phyloP scores from a whole-genome alignment of 2,888 invertebrate species.

The Metacarcinus magister region DNA sequence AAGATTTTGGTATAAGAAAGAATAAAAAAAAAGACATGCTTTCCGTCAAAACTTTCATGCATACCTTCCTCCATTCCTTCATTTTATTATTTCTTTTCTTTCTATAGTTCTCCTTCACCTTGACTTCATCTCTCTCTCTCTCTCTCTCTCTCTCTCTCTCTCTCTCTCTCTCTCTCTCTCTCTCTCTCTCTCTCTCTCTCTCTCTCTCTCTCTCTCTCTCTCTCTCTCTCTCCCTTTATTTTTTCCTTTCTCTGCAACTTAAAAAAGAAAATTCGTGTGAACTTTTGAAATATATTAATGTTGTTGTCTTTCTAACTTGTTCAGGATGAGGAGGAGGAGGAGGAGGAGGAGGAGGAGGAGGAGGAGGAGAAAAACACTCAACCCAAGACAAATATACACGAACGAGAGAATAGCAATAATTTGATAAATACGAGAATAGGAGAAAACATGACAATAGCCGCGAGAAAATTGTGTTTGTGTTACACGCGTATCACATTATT shows the following conservation, averaged over 20 bases:
- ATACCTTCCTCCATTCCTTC: background rate
- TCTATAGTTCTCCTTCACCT: background rate
- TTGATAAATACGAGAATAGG: too few species aligned
- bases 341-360: slow-evolving; percentile 46
- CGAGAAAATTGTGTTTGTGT: too few species aligned
- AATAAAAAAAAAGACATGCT: background rate
- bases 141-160: background rate
- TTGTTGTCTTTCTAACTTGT: background rate
- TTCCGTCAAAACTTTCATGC: background rate
- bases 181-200: background rate
- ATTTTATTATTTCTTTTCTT: background rate
- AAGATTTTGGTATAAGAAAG: background rate
- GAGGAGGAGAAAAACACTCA: background rate
- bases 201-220: too few species aligned
- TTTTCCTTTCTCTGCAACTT: background rate
- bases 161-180: background rate
- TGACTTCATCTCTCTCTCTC: background rate
- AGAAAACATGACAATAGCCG: too few species aligned
- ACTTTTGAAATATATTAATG: background rate
- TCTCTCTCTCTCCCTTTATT: too few species aligned
- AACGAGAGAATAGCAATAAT: background rate
- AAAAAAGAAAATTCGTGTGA: background rate
- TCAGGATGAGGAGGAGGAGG: slow-evolving; percentile 7
- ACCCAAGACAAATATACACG: background rate
- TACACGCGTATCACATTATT: too few species aligned